Conservation (phyloP, 1,140 invertebrate genomes). For the Dendroctonus valens region DNA sequence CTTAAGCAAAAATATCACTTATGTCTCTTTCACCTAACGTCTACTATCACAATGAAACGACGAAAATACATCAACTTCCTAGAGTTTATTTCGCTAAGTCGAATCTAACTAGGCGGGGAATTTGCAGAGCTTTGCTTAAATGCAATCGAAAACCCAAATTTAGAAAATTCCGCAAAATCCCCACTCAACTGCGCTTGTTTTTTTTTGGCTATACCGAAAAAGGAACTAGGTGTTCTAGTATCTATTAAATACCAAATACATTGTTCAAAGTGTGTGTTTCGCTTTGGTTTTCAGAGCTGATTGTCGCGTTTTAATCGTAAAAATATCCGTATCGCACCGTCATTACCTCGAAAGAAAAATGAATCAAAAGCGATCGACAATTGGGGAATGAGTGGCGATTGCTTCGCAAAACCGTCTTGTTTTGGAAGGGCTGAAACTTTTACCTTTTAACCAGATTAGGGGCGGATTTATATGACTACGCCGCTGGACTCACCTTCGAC, state of each 20-base stretch:
- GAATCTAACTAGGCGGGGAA: slow-evolving; percentile 2
- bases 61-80: slow-evolving; percentile 40
- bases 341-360: neutral
- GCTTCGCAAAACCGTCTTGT: neutral
- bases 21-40: slow-evolving; percentile 35
- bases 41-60: slow-evolving; percentile 48
- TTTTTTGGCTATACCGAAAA: neutral
- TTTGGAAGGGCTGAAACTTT: neutral
- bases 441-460: neutral
- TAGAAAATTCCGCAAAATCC: neutral
- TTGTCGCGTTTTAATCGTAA: slow-evolving; percentile 22
- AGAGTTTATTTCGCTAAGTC: slow-evolving; percentile 12
- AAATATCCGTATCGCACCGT: neutral
- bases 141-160: too few relatives aligned
- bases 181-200: neutral
- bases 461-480: slow-evolving; percentile 23
- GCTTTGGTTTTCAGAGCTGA: slow-evolving; percentile 13
- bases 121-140: neutral
- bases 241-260: too few relatives aligned
- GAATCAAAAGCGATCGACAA: neutral
- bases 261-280: neutral
- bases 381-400: neutral
- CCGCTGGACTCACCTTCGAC: slow-evolving; percentile 44
- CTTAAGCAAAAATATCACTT: slow-evolving; percentile 35
- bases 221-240: too few relatives aligned